Base-by-base conservation (phyloP, 2,888 invertebrate species). In the Troides oblongomaculatus region DNA sequence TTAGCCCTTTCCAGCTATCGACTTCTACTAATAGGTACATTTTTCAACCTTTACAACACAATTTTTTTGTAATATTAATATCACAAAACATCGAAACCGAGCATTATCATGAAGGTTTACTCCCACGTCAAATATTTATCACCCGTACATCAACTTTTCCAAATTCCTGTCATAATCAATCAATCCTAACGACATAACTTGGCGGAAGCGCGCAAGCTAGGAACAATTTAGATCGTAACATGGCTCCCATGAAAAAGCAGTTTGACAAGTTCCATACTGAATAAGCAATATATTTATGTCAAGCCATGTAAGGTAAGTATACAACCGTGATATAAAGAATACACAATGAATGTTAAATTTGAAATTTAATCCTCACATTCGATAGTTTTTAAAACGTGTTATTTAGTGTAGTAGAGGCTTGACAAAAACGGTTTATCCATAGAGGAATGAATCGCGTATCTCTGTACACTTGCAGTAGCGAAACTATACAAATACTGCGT, bases 101-200 rank as follows among this genome's bases (percentile, higher is more conserved):
- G 62, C 25, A 66, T 70, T 62, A 62, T 58, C 57, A 6, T 39
- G 17, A 66, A 65, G 65, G 46, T 46, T 70, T 66, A 30, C 57
- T 2, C 18, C 65, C 53, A 59, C 62, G 66, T 53, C 69, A 66
- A 70, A 70, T 70, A 70, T 70, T 70, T 70, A 70, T 70, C 69
- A 62, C 65, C 69, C 58, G 69, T 66, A 70, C 66, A 70, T 70
- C 69, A 70, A 66, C 69, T 62, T 70, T 58, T 62, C 66, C 65
- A 57, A 70, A 70, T 70, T 70, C 66, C 62, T 59, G 69, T 70
- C 69, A 70, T 70, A 70, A 70, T 70, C 69, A 66, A 70, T 70
- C 69, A 70, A 70, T 70, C 62, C 66, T 70, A 70, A 70, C 69
- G 69, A 70, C 69, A 62, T 66, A 70, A 70, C 66, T 70, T 70